These are phyloP conservation scores for Ostrea denselamellosa DNA, from an alignment of 1,140 invertebrate species.

Conservation along the genomic window DNA sequence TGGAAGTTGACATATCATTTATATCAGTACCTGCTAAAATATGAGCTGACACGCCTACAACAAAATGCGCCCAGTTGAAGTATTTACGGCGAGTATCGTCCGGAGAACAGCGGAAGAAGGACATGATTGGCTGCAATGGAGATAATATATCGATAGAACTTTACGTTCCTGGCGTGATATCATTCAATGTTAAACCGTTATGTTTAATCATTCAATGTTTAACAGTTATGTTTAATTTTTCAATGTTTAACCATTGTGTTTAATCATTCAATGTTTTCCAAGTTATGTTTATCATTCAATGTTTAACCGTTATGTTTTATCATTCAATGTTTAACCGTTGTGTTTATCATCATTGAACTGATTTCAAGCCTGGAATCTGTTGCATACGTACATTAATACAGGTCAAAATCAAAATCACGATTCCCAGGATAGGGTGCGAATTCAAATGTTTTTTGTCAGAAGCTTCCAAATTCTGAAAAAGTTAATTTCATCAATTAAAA, in stretches of 20 bases:
- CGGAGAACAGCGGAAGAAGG: slow-evolving; percentile 34
- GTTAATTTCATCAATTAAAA: not conserved
- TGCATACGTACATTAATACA: slow-evolving; percentile 31
- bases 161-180: not conserved
- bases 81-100: not conserved
- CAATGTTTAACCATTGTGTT: too few relatives aligned
- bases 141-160: not conserved
- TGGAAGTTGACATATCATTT: too few relatives aligned
- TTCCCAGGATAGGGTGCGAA: slow-evolving; percentile 36
- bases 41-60: slow-evolving; percentile 17
- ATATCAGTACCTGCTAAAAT: slow-evolving; percentile 38
- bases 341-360: too few relatives aligned
- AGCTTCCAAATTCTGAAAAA: slow-evolving; percentile 12
- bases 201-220: too few relatives aligned
- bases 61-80: slow-evolving; percentile 43
- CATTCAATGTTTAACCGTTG: too few relatives aligned
- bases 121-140: slow-evolving; percentile 38
- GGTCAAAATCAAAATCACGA: slow-evolving; percentile 28
- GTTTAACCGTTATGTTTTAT: too few relatives aligned
- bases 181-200: too few relatives aligned
- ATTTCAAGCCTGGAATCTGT: not conserved
- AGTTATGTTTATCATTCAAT: too few relatives aligned
- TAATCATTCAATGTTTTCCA: too few relatives aligned
- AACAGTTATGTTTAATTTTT: too few relatives aligned
- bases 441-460: slow-evolving; percentile 22